These are phyloP conservation scores for Eupithecia dodoneata DNA, from an alignment of 2,888 invertebrate species.

Conservation along the genomic window DNA sequence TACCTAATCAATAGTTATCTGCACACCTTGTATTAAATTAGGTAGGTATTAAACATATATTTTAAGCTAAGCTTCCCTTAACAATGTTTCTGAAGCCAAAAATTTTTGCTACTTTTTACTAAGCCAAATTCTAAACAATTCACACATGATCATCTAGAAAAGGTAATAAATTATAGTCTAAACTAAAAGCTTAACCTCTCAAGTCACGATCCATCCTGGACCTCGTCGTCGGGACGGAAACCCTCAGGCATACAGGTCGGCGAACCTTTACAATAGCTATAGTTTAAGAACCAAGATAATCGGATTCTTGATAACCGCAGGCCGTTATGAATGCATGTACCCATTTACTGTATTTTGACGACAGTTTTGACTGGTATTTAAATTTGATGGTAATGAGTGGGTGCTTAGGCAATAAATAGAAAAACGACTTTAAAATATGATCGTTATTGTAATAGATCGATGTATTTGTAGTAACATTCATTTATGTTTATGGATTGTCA, in stretches of 20 bases:
- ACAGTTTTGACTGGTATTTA: conserved; percentile 8
- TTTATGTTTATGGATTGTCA: neutral
- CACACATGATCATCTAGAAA: neutral
- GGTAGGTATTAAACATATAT: no score
- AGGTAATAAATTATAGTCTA: neutral
- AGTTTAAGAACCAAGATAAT: conserved; percentile 12
- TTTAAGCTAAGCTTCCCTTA: no score
- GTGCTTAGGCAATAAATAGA: neutral
- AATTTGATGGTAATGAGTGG: neutral
- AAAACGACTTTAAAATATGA: neutral
- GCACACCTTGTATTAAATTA: no score
- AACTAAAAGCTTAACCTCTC: conserved; percentile 15
- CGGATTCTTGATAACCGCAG: conserved; percentile 15
- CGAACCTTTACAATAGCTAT: conserved; percentile 38
- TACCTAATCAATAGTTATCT: no score
- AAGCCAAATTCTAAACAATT: neutral
- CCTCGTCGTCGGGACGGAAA: conserved; percentile 27
- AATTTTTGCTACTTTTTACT: neutral
- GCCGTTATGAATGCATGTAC: conserved; percentile 13
- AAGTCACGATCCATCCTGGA: conserved; percentile 43
- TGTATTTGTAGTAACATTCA: neutral
- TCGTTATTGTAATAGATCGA: neutral
- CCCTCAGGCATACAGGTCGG: conserved; percentile 35
- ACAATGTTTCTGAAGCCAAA: neutral
- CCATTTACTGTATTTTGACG: conserved; percentile 12